Evolutionary conservation across 2,113 vertebrate species (phyloP).

Genomic region (Felis catus): F.catus_Fca126_mat1.0 CM031412.1:187847501-187848000

Average conservation of each 20-base stretch:
- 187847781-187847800: conserved; percentile 97
- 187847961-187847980: conserved; percentile 98
- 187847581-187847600: conserved; percentile 92
- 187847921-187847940: conserved; percentile 95
- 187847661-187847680: conserved; percentile 95
- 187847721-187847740: conserved; percentile 88
- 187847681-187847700: conserved; percentile 92
- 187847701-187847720: conserved; percentile 86
- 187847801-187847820: conserved; percentile 94
- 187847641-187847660: conserved; percentile 95
- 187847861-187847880: conserved; percentile 99
- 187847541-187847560: conserved; percentile 91
- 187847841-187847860: conserved; percentile 99
- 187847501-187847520: conserved; percentile 89
- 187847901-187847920: conserved; percentile 94
- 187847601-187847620: conserved; percentile 92
- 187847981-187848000: conserved; percentile 94
- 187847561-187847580: conserved; percentile 93
- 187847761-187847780: conserved; percentile 94
- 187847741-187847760: conserved; percentile 93
- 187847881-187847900: conserved; percentile 95
- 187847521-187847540: conserved; percentile 87
- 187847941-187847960: conserved; percentile 98
- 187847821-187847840: conserved; percentile 98
- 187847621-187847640: conserved; percentile 93